Base-by-base conservation (phyloP, 2,888 invertebrate species). In the Artemia sinica region DNA sequence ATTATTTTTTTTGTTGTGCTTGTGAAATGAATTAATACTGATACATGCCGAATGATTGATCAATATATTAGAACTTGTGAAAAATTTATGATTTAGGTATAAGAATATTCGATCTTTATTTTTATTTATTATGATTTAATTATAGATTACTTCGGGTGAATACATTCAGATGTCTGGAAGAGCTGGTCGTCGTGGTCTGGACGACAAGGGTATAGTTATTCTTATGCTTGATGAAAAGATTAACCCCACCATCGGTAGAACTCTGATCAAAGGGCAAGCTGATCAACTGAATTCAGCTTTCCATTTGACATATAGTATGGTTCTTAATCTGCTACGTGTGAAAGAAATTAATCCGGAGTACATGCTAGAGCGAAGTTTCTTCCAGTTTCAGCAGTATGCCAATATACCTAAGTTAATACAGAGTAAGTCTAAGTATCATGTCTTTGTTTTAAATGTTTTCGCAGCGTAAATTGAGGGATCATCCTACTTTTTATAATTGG, bases 81-180 rank as follows among this genome's bases (percentile, higher is more conserved):
- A 28, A 12, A 65, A 51, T 2, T 67, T 52, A 65, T 8, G 41
- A 18, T 48, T 70, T n/a, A 13, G 18, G 5, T 50, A 52, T n/a
- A 70, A 13, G 67, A 65, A 49, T 10, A 71, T 51, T 67, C 18
- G 13, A 13, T 28, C 49, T 14, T 52, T 67, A 52, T 50, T 67
- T 18, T 70, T 52, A 65, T 68, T 69, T 67, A 66, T 41, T 41
- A 41, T 8, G 28, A 58, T 58, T 58, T 10, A 68, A 66, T 74
- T 76, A 11, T 74, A 86, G 84, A 82, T 93, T 70, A 88, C 93
- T 0, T 96, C 96, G 0, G 98, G 98, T 9, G 98, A 99, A 79
- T 99, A 98, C 76, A 97, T 99, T 73, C 98, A 99, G 79, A 98
- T 99, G 98, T 93, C 96, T 12, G 98, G 99, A 0, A 84, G 99